These are phyloP conservation scores for Lepisosteus oculatus DNA, from an alignment of 2,113 vertebrate species.

Conservation along the genomic window DNA sequence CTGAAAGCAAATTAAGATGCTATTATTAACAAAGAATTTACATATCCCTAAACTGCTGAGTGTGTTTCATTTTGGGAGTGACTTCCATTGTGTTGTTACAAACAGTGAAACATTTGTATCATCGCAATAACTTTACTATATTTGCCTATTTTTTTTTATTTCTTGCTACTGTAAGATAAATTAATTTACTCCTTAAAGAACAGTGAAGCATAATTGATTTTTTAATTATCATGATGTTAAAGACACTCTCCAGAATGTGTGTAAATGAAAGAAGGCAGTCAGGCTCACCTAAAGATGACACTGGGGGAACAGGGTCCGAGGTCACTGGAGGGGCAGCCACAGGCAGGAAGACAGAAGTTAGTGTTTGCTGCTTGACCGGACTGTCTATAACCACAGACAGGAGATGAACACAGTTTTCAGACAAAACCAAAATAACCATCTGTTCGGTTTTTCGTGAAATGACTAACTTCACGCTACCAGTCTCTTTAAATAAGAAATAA, in stretches of 20 bases:
- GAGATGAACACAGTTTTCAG: neutral
- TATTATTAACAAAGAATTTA: constrained; percentile 1
- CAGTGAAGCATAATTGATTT: too few relatives aligned
- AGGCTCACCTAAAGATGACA: constrained; percentile 70
- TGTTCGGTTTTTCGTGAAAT: too few relatives aligned
- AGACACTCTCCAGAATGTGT: too few relatives aligned
- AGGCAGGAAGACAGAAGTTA: constrained; percentile 28
- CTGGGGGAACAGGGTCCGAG: constrained; percentile 75
- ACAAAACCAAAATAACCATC: neutral
- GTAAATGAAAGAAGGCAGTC: neutral
- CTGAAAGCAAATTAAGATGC: neutral
- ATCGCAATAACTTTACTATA: too few relatives aligned
- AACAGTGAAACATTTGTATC: neutral
- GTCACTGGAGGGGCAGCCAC: constrained; percentile 61
- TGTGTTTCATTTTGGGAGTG: neutral
- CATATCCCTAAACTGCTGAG: neutral
- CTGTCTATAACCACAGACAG: neutral
- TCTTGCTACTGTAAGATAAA: too few relatives aligned
- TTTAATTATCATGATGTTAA: too few relatives aligned
- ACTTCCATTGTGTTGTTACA: neutral
- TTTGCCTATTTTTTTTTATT: too few relatives aligned
- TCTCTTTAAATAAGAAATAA: too few relatives aligned
- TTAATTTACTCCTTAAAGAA: too few relatives aligned
- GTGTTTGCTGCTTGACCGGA: neutral
- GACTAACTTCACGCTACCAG: too few relatives aligned